phyloP scores from a whole-genome alignment of 2,113 vertebrate species.

The Trogon melanurus region DNA sequence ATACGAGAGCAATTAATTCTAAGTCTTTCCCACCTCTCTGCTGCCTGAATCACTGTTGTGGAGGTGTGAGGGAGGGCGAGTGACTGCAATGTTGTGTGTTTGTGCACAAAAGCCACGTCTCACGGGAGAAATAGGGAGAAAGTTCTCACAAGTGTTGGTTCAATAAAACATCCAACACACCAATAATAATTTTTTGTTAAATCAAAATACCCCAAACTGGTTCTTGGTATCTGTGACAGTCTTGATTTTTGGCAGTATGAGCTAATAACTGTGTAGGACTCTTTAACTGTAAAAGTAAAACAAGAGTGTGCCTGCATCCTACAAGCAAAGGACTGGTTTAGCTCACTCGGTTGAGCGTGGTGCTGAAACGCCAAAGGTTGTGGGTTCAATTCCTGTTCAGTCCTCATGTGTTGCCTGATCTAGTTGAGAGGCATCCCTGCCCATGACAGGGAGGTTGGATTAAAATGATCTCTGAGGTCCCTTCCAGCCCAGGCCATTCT shows the following conservation, averaged over 20 bases:
- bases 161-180: conserved; percentile 13
- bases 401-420: too few relatives aligned
- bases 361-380: too few relatives aligned
- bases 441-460: too few relatives aligned
- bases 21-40: neutral
- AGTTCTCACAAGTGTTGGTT: neutral
- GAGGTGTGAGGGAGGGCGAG: neutral
- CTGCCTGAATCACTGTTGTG: neutral
- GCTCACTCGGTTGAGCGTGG: too few relatives aligned
- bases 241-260: neutral
- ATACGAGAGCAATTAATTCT: neutral
- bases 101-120: neutral
- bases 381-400: too few relatives aligned
- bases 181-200: neutral
- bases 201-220: neutral
- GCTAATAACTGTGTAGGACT: neutral
- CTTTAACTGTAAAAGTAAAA: neutral
- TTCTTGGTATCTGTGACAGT: neutral
- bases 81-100: neutral
- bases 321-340: neutral
- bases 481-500: too few relatives aligned
- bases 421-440: too few relatives aligned
- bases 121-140: neutral
- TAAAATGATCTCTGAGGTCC: too few relatives aligned
- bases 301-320: neutral